Base-by-base conservation (phyloP, 2,113 vertebrate genomes). In the Plecotus auritus region DNA sequence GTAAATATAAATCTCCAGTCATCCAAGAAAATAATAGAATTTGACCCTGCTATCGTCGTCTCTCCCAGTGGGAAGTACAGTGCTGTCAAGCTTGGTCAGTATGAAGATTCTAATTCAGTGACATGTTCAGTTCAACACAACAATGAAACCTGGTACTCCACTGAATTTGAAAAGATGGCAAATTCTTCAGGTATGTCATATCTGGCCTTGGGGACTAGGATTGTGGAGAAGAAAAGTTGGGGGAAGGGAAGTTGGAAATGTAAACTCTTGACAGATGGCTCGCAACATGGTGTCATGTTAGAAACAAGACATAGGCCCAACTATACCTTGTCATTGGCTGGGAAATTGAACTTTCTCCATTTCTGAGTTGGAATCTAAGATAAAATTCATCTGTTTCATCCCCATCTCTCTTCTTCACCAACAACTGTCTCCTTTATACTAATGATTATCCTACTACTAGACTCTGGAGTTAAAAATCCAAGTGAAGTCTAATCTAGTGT, bases 11-110 rank as follows among this genome's bases (percentile, higher is more conserved):
- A 0, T n/a, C 86, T 97, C 61, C 9, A 88, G 32, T 51, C 96
- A 51, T 7, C n/a, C 16, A 61, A 90, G 1, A 76, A 85, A 0
- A 1, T 95, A 23, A 90, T 11, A 66, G 88, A 97, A 64, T 96
- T 61, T 37, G 91, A 56, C 1, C 67, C 95, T 35, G 67, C 92
- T 47, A 0, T 97, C 0, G 32, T 74, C 11, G 0, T 96, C 18
- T 89, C 97, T 26, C 85, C 97, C 20, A 73, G 72, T 0, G 97
- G 95, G 30, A 93, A 77, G 32, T 98, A 98, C 32, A 83, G 72
- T 12, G 97, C 97, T 35, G 84, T 98, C 84, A 97, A 97, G 76
- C 95, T 98, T 42, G 95, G 85, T 66, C 87, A 20, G 20, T 95
- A 96, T 35, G 66, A 66, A 56, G 86, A 93, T 83, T 30, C 82